These are phyloP conservation scores for Synchiropus splendidus DNA, from an alignment of 2,113 vertebrate species.

Conservation along the genomic window DNA sequence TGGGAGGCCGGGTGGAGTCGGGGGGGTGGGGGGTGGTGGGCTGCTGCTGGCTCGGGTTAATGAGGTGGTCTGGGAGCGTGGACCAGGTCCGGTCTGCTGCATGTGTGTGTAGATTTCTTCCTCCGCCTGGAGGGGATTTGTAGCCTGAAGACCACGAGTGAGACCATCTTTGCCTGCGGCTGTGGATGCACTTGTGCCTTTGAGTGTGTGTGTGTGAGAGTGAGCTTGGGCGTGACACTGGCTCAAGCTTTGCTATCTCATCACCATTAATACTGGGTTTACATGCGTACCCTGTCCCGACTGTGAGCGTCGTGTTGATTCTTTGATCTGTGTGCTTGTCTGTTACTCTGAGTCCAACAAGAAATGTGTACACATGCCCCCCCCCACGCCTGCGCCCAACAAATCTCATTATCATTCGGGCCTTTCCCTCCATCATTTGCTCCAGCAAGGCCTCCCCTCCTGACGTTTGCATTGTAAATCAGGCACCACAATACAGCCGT, in stretches of 20 bases:
- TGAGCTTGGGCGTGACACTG: conserved; percentile 14
- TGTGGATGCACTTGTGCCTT: conserved; percentile 23
- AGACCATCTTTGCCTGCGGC: conserved; percentile 48
- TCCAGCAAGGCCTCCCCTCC: conserved; percentile 43
- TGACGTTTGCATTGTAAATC: conserved; percentile 61
- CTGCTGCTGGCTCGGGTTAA: conserved; percentile 49
- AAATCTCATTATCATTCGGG: conserved; percentile 50
- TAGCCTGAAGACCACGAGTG: conserved; percentile 42
- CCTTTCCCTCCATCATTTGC: conserved; percentile 40
- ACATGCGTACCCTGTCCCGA: conserved; percentile 19
- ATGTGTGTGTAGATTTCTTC: conserved; percentile 27
- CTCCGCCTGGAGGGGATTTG: conserved; percentile 37
- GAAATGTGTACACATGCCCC: conserved; percentile 31
- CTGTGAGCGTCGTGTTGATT: conserved; percentile 11
- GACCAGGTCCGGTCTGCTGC: conserved; percentile 26
- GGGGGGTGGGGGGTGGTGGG: conserved; percentile 7
- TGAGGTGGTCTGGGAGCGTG: conserved; percentile 62
- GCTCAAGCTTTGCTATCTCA: conserved; percentile 21
- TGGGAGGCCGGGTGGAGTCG: conserved; percentile 1
- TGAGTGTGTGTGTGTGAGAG: conserved; percentile 4
- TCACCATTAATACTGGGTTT: conserved; percentile 35
- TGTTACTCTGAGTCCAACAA: too few species aligned
- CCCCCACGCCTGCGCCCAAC: conserved; percentile 7
- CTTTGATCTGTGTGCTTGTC: conserved; percentile 33
- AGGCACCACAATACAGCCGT: conserved; percentile 52